phyloP scores from a whole-genome alignment of 1,140 invertebrate genomes.

The Phenacoccus solenopsis region DNA sequence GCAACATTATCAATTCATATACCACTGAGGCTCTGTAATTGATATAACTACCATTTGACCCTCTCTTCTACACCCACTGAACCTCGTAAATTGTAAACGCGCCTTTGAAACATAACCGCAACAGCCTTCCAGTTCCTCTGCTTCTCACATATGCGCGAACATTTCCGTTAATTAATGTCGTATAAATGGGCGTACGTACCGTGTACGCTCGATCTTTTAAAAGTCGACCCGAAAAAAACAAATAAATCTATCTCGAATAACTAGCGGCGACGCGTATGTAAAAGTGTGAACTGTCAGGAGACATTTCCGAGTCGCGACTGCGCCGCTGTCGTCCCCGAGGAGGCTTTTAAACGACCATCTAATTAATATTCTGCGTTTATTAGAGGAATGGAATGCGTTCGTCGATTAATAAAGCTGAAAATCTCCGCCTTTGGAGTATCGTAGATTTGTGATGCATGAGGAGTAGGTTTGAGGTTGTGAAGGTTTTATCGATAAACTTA shows the following conservation, averaged over 20 bases:
- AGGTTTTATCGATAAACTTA: too few relatives aligned
- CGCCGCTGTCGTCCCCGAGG: too few relatives aligned
- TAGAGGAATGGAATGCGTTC: too few relatives aligned
- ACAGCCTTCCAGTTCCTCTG: neutral
- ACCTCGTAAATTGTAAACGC: neutral
- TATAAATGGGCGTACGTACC: neutral
- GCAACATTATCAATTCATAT: too few relatives aligned
- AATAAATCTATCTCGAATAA: conserved; percentile 16
- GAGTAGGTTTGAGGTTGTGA: too few relatives aligned
- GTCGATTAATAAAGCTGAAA: too few relatives aligned
- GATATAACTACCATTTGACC: too few relatives aligned
- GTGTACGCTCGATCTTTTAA: neutral
- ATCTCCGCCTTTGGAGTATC: too few relatives aligned
- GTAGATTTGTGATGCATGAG: too few relatives aligned
- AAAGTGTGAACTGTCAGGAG: conserved; percentile 12
- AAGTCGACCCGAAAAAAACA: conserved; percentile 13
- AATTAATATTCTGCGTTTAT: too few relatives aligned
- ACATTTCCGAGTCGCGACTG: too few relatives aligned
- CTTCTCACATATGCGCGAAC: conserved; percentile 11
- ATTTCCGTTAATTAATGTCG: conserved; percentile 18
- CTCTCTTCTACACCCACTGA: neutral
- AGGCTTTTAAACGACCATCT: neutral
- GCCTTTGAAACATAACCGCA: neutral
- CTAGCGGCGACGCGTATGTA: neutral
- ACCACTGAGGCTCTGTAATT: too few relatives aligned